These are phyloP conservation scores for Electrophaes corylata DNA, from an alignment of 2,888 invertebrate genomes.

Conservation along the genomic window DNA sequence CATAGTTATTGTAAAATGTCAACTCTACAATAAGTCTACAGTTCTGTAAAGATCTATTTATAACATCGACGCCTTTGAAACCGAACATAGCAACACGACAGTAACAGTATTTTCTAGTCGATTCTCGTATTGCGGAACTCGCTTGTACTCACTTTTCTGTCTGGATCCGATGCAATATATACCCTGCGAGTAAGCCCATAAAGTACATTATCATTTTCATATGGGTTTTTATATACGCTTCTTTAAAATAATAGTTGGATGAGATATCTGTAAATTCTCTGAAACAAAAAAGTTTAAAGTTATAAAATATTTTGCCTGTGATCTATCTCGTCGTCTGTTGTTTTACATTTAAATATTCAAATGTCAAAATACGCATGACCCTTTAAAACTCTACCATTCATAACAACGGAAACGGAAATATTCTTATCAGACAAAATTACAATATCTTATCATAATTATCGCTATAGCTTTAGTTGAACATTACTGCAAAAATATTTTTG, in stretches of 20 bases:
- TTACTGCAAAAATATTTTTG: too few relatives aligned
- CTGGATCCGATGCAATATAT: constrained; percentile 86
- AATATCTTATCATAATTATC: too few relatives aligned
- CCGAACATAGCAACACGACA: constrained; percentile 19
- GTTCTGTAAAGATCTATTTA: not conserved
- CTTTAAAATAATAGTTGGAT: constrained; percentile 85
- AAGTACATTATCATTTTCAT: constrained; percentile 89
- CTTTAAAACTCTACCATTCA: too few relatives aligned
- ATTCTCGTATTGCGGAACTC: constrained; percentile 4
- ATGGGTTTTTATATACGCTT: constrained; percentile 89
- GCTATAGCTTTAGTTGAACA: too few relatives aligned
- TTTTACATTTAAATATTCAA: too few relatives aligned
- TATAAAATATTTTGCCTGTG: not conserved
- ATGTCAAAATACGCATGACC: not conserved
- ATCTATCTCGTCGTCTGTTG: too few relatives aligned
- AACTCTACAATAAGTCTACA: constrained; percentile 1
- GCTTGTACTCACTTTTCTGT: constrained; percentile 79
- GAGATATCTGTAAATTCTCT: constrained; percentile 88
- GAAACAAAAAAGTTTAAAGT: constrained; percentile 47
- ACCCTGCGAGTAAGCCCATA: constrained; percentile 87
- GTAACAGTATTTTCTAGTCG: constrained; percentile 3
- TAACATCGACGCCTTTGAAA: constrained; percentile 21
- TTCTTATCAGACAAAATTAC: too few relatives aligned
- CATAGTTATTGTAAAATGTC: constrained; percentile 5
- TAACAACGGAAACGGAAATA: too few relatives aligned